phyloP scores from a whole-genome alignment of 1,140 invertebrate species.

The Panagrolaimus sp. region DNA sequence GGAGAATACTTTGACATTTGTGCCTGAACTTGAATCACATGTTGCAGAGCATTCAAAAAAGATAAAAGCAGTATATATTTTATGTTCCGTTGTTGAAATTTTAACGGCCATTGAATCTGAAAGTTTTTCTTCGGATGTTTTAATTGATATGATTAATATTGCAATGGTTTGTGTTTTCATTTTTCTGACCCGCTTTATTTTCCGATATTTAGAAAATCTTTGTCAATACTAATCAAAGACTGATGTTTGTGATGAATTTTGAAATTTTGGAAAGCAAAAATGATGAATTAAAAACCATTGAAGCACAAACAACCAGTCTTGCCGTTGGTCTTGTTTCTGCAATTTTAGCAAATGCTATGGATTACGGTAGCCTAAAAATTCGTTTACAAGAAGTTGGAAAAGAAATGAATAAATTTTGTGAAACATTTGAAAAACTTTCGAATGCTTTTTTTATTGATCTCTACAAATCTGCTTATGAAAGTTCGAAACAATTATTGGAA shows the following conservation, averaged over 20 bases:
- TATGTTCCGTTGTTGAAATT: slow-evolving; percentile 5
- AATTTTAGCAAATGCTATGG: not conserved
- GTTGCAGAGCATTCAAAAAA: not conserved
- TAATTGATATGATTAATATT: slow-evolving; percentile 1
- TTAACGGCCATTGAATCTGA: not conserved
- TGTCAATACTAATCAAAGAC: not conserved
- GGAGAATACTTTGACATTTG: not conserved
- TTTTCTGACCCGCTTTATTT: not conserved
- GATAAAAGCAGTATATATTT: not conserved
- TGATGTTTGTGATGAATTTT: not conserved
- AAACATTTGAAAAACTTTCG: not conserved
- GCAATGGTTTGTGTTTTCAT: not conserved
- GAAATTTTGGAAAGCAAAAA: not conserved
- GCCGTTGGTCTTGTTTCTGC: slow-evolving; percentile 1
- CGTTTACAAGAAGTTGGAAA: not conserved
- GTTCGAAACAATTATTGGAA: not conserved
- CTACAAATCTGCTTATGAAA: not conserved
- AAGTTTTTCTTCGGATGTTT: not conserved
- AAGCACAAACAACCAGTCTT: not conserved
- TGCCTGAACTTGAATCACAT: not conserved
- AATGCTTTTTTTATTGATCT: not conserved
- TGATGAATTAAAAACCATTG: not conserved
- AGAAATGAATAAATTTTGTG: not conserved
- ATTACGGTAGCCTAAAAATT: not conserved
- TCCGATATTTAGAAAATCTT: not conserved